Base-by-base conservation (phyloP, 92 coral and sea anemone genomes). In the Blastomussa wellsi region DNA sequence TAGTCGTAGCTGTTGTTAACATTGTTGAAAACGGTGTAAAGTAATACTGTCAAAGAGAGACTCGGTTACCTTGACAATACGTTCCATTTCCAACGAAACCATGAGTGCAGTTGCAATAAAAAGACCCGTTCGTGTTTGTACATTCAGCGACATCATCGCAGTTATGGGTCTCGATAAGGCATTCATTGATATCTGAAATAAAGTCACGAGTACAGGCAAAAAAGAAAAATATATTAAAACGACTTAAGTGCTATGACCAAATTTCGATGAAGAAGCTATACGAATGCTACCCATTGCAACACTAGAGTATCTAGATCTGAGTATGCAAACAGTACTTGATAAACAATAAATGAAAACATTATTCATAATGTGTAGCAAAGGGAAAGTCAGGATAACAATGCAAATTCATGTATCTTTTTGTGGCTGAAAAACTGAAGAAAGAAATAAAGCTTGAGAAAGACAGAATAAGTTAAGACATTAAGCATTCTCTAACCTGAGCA, bases 31-130 rank as follows among this genome's bases (percentile, higher is more conserved):
- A n/a, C n/a, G n/a, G n/a, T n/a, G n/a, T n/a, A n/a, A n/a, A n/a
- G n/a, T n/a, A n/a, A n/a, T n/a, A n/a, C n/a, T n/a, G n/a, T n/a
- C n/a, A n/a, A n/a, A n/a, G 4, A 3, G 24, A n/a, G 26, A 38
- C 33, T 38, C 35, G 48, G 47, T 55, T 77, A 94, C 97, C 97
- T 89, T 76, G 48, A 47, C 97, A 94, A 38, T 53, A 72, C 51
- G 79, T 47, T 55, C 97, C 97, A 74, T 92, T 86, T 39, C 97
- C 97, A 77, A 66, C 20, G 80, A 86, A 92, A 4, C 94, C 94
- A 72, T 29, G 82, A 73, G 71, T 75, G 66, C 94, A 91, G 41
- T 52, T 80, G 86, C 94, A 91, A 85, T 85, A 69, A 76, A 85
- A 91, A 5, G 87, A 78, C 29, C 94, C 92, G 24, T 84, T 87